Conservation (phyloP, 2,113 vertebrate genomes). For the Sceloporus tristichus region DNA sequence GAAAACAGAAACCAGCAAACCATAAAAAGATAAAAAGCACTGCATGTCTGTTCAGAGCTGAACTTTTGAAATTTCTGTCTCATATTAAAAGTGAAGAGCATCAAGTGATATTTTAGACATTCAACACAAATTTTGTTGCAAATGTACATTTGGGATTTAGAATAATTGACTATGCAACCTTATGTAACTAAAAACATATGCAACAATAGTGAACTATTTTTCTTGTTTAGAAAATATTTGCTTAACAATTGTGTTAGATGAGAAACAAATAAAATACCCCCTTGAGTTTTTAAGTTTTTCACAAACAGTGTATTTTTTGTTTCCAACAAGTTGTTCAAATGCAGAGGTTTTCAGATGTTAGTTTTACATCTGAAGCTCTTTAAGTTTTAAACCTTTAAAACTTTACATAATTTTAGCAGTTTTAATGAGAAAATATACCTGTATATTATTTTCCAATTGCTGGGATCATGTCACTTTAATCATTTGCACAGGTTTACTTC, state of each 20-base stretch:
- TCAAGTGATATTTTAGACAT: background rate
- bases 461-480: background rate
- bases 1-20: conserved; percentile 15
- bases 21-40: background rate
- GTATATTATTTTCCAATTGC: background rate
- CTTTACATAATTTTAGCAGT: background rate
- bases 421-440: background rate
- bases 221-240: background rate
- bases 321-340: background rate
- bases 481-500: background rate
- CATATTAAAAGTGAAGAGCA: background rate
- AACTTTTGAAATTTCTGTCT: conserved; percentile 16
- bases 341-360: background rate
- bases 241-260: background rate
- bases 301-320: background rate
- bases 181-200: background rate
- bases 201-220: conserved; percentile 13
- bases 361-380: no score
- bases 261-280: conserved; percentile 17
- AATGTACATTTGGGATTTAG: background rate
- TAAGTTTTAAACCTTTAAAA: no score
- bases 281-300: background rate
- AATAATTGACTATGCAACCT: background rate
- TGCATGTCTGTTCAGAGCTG: conserved; percentile 17
- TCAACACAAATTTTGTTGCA: conserved; percentile 27